Percentiles rank a stretch among this genome's conserved stretches.
Conservation (phyloP, 2,113 vertebrate genomes). For the Gnathonemus longibarbis region DNA sequence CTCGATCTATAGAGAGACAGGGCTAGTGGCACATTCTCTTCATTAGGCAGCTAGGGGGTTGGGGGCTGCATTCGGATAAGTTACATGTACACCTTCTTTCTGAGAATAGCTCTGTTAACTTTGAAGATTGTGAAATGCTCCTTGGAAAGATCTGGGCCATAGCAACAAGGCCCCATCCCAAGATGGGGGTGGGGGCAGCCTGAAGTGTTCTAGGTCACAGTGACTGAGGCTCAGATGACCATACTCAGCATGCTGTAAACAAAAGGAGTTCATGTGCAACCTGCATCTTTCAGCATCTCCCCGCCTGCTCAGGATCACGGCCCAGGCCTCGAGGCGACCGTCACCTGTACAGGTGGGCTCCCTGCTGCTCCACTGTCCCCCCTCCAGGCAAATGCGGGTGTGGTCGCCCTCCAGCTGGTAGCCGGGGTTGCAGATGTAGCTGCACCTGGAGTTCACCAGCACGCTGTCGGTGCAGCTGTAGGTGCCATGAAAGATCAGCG, state of each 20-base stretch:
- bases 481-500: slow-evolving; percentile 68
- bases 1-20: slow-evolving; percentile 65
- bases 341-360: slow-evolving; percentile 85
- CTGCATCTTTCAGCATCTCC: background rate
- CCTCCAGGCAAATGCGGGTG: slow-evolving; percentile 73
- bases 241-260: background rate
- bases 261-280: background rate
- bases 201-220: background rate
- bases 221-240: background rate
- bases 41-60: background rate
- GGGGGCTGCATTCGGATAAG: background rate
- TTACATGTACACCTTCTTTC: slow-evolving; percentile 2
- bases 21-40: background rate
- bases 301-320: background rate
- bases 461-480: slow-evolving; percentile 74
- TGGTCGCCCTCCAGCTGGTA: slow-evolving; percentile 78
- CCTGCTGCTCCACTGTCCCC: slow-evolving; percentile 73
- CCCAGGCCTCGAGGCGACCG: background rate
- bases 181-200: background rate
- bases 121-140: slow-evolving; percentile 4
- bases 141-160: slow-evolving; percentile 11
- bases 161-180: background rate
- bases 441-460: slow-evolving; percentile 80
- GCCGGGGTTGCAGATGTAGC: slow-evolving; percentile 74
- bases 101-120: background rate